Conservation (phyloP, 2,797 vertebrate species). For the Margarornis squamiger region DNA sequence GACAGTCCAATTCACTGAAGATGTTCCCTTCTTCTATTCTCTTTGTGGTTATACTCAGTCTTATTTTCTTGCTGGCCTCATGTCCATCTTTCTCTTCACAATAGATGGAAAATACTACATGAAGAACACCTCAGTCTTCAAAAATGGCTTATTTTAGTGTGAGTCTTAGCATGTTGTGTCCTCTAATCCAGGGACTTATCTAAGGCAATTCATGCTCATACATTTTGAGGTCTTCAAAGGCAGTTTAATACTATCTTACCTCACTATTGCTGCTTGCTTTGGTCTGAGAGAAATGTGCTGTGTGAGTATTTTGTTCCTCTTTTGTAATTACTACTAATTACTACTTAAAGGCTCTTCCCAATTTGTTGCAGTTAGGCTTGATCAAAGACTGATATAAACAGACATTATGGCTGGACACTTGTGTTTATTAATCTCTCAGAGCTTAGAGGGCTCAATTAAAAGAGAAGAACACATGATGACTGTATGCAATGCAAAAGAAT, state of each 20-base stretch:
- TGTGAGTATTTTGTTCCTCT: constrained; percentile 9
- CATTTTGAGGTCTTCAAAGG: background rate
- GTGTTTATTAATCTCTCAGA: constrained; percentile 39
- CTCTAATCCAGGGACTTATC: background rate
- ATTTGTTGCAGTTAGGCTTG: constrained; percentile 36
- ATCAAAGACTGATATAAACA: constrained; percentile 53
- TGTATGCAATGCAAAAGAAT: background rate
- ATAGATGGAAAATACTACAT: background rate
- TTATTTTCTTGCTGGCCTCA: background rate
- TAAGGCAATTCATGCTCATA: background rate
- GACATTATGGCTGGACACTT: constrained; percentile 13
- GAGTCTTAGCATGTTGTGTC: background rate
- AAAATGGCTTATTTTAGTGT: background rate
- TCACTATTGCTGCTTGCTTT: background rate
- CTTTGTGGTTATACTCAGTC: background rate
- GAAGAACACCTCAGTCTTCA: background rate
- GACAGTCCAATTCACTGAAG: background rate
- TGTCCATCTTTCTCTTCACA: background rate
- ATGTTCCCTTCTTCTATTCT: background rate
- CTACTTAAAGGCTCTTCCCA: constrained; percentile 3
- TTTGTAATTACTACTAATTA: constrained; percentile 29
- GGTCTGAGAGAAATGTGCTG: background rate
- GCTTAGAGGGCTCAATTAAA: constrained; percentile 34
- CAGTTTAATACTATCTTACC: background rate
- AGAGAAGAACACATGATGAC: background rate